Percentiles rank a stretch among this genome's conserved stretches.
These are phyloP conservation scores for Cataglyphis cursor DNA, from an alignment of 2,888 invertebrate species.

Conservation along the genomic window DNA sequence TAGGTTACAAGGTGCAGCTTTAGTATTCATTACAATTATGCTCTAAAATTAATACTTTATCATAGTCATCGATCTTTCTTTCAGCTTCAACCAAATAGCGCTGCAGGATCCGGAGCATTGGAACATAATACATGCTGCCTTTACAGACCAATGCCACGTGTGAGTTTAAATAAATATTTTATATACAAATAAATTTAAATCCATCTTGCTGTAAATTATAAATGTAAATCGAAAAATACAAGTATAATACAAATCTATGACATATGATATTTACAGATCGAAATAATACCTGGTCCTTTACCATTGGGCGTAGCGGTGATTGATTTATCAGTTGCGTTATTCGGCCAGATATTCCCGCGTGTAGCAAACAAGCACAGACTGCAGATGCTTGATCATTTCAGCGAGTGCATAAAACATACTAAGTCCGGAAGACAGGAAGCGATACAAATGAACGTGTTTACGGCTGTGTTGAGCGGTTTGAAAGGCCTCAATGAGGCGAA, in stretches of 20 bases:
- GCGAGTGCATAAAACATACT: constrained; percentile 97
- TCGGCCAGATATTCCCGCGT: constrained; percentile 97
- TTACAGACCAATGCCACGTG: constrained; percentile 90
- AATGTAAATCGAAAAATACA: background rate
- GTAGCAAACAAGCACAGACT: constrained; percentile 98
- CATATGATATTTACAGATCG: constrained; percentile 86
- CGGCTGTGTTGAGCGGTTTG: constrained; percentile 95
- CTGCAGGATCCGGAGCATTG: constrained; percentile 97
- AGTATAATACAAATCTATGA: constrained; percentile 5
- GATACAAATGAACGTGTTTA: constrained; percentile 98
- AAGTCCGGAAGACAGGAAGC: constrained; percentile 98
- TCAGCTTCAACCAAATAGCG: constrained; percentile 97
- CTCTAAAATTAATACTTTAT: constrained; percentile 17
- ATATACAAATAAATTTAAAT: constrained; percentile 13
- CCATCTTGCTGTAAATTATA: background rate
- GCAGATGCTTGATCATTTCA: constrained; percentile 99
- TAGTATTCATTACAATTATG: constrained; percentile 16
- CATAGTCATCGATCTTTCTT: constrained; percentile 72
- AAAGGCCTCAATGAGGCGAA: constrained; percentile 96
- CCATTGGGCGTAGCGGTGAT: constrained; percentile 98
- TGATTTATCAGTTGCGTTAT: constrained; percentile 96
- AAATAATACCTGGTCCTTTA: constrained; percentile 92
- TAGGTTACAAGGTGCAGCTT: constrained; percentile 10
- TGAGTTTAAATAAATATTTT: constrained; percentile 80
- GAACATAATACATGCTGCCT: constrained; percentile 98